These are phyloP conservation scores for Trachurus trachurus DNA, from an alignment of 2,797 vertebrate species.

Conservation along the genomic window DNA sequence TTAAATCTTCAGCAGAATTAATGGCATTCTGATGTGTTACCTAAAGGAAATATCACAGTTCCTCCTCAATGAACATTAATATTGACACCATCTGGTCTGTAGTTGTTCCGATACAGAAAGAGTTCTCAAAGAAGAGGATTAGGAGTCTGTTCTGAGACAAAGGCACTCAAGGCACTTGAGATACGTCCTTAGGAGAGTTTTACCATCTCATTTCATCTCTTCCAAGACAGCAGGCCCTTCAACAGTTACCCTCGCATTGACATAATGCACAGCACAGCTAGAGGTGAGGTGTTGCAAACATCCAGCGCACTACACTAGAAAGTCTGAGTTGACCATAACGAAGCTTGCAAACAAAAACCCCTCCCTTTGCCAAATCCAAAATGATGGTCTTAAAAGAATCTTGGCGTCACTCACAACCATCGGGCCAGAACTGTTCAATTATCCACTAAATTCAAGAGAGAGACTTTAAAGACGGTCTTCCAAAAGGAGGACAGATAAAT, in stretches of 20 bases:
- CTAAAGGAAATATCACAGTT: not conserved
- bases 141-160: not conserved
- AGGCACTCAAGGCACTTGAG: not conserved
- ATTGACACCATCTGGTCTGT: not conserved
- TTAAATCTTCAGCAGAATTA: not conserved
- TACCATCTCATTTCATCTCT: conserved; percentile 1
- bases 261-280: conserved; percentile 7
- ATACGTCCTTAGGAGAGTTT: not conserved
- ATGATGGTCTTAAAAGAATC: not conserved
- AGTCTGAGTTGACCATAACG: not conserved
- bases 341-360: not conserved
- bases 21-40: not conserved
- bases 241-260: conserved; percentile 3
- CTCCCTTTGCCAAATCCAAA: not conserved
- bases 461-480: conserved; percentile 38
- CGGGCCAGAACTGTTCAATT: conserved; percentile 11
- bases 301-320: not conserved
- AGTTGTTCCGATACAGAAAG: not conserved
- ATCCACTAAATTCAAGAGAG: conserved; percentile 36
- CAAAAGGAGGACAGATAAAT: conserved; percentile 43
- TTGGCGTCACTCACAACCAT: not conserved
- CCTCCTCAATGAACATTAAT: not conserved
- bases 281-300: not conserved
- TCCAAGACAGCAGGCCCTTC: conserved; percentile 16
- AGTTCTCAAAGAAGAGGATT: not conserved